These are phyloP conservation scores for Phortica okadai DNA, from an alignment of 2,888 invertebrate species.

Conservation along the genomic window DNA sequence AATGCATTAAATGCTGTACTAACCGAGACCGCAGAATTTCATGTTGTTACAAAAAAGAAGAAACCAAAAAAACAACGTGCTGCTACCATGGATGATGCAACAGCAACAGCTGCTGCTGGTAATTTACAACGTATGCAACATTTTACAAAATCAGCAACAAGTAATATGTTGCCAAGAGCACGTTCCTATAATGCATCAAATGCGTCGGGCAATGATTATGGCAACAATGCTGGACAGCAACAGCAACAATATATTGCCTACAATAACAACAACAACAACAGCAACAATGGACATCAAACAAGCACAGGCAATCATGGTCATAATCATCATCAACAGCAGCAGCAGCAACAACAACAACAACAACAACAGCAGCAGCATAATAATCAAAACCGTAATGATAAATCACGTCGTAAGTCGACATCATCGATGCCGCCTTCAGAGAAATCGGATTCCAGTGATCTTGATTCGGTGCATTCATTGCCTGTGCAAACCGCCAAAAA, in stretches of 20 bases:
- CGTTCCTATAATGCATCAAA: constrained; percentile 17
- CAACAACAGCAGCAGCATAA: constrained; percentile 43
- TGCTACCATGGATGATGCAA: constrained; percentile 64
- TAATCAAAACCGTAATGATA: constrained; percentile 60
- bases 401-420: constrained; percentile 82
- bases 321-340: constrained; percentile 14
- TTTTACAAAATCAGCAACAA: constrained; percentile 64
- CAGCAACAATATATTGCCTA: too few relatives aligned
- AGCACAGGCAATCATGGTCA: constrained; percentile 19
- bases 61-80: constrained; percentile 82
- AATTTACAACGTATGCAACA: constrained; percentile 71
- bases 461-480: constrained; percentile 90
- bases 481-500: constrained; percentile 79
- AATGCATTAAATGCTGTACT: constrained; percentile 72
- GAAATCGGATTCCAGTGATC: constrained; percentile 88
- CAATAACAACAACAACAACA: background rate
- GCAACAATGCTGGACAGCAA: background rate
- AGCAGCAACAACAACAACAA: constrained; percentile 41
- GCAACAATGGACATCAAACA: constrained; percentile 8
- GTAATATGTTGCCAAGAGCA: constrained; percentile 58
- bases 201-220: background rate
- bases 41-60: constrained; percentile 89
- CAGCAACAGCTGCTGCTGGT: constrained; percentile 57
- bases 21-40: constrained; percentile 84
- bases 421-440: constrained; percentile 89